phyloP scores from a whole-genome alignment of 2,888 invertebrate species.

The Drosophila parthenogenetica region DNA sequence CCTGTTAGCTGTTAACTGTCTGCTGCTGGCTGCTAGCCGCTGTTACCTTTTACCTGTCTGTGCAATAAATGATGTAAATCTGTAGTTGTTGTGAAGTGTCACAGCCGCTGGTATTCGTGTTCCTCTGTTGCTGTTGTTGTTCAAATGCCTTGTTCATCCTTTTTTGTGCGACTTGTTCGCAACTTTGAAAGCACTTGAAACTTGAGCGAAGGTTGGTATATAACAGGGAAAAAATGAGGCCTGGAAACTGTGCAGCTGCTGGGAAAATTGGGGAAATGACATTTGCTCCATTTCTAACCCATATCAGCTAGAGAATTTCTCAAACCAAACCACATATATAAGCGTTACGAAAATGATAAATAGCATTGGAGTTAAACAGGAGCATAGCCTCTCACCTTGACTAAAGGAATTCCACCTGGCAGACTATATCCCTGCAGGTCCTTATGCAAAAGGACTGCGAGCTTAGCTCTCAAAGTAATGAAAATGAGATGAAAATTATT shows the following conservation, averaged over 20 bases:
- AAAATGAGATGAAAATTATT: conserved; percentile 82
- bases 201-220: background rate
- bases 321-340: conserved; percentile 28
- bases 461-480: conserved; percentile 73
- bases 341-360: conserved; percentile 66
- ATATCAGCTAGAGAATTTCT: conserved; percentile 27
- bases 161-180: conserved; percentile 60
- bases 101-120: conserved; percentile 45
- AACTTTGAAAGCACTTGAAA: conserved; percentile 54
- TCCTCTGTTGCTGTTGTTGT: conserved; percentile 25
- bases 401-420: conserved; percentile 3
- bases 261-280: conserved; percentile 16
- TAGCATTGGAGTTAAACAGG: conserved; percentile 47
- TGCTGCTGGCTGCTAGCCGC: conserved; percentile 5
- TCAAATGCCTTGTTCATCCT: conserved; percentile 64
- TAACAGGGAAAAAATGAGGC: conserved; percentile 2
- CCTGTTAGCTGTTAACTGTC: conserved; percentile 63
- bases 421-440: conserved; percentile 27
- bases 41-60: conserved; percentile 61
- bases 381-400: conserved; percentile 43
- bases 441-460: conserved; percentile 43
- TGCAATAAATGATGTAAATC: conserved; percentile 76
- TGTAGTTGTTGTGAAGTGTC: conserved; percentile 67
- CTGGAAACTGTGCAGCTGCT: conserved; percentile 59
- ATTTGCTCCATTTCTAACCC: conserved; percentile 30